Evolutionary conservation across 2,888 invertebrate species (phyloP).

Genomic region (Cosmia trapezina): DNA sequence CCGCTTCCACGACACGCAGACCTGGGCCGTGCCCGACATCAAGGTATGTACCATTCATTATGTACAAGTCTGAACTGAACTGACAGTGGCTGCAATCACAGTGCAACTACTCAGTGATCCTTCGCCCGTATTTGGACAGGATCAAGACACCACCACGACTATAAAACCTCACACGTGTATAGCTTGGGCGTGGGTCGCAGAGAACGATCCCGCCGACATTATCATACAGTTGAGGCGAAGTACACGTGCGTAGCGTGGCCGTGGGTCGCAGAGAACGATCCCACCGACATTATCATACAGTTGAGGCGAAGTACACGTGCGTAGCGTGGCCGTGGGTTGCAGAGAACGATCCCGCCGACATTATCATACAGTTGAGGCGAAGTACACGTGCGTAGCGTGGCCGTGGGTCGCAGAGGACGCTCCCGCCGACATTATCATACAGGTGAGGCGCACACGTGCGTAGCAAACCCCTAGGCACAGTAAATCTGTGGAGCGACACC

Average conservation of each 20-base stretch:
- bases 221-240: not conserved
- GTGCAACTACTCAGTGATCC: too few species aligned
- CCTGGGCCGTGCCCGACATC: slow-evolving; percentile 56
- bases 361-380: not conserved
- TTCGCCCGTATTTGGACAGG: too few species aligned
- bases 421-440: not conserved
- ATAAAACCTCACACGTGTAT: too few species aligned
- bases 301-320: not conserved
- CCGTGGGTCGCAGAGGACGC: not conserved
- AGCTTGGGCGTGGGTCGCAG: not conserved
- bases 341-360: not conserved
- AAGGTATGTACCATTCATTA: slow-evolving; percentile 24
- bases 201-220: not conserved
- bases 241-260: not conserved
- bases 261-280: not conserved
- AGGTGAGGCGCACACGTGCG: not conserved
- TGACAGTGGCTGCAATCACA: not conserved
- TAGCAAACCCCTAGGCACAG: too few species aligned
- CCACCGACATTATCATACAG: not conserved
- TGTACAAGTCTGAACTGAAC: not conserved
- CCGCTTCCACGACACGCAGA: slow-evolving; percentile 52
- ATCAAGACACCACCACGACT: too few species aligned
- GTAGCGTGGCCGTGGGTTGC: not conserved
- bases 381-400: not conserved
- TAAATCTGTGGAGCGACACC: not conserved